Evolutionary conservation across 1,140 invertebrate genomes (phyloP).

Genomic region (Drosophila serrata): DNA sequence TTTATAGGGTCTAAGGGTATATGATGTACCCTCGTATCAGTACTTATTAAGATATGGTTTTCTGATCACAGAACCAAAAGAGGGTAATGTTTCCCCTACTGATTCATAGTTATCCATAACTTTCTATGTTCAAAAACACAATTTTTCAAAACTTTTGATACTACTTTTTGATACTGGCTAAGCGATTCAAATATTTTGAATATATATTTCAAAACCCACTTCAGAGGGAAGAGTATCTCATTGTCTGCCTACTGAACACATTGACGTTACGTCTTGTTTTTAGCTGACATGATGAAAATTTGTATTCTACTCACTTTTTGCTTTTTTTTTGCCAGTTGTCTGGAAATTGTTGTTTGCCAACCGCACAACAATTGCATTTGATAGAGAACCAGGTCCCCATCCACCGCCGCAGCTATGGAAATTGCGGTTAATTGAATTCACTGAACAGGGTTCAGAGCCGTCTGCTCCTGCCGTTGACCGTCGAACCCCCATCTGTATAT

Average conservation of each 20-base stretch:
- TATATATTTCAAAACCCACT: neutral
- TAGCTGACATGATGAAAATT: conserved; percentile 43
- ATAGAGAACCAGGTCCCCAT: conserved; percentile 38
- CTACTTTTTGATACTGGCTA: no score
- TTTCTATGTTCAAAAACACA: neutral
- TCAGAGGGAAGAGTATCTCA: neutral
- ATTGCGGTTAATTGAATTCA: conserved; percentile 82
- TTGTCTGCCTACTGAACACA: neutral
- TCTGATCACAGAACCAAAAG: neutral
- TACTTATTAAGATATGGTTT: neutral
- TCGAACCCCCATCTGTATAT: conserved; percentile 12
- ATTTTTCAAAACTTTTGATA: no score
- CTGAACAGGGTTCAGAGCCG: conserved; percentile 64
- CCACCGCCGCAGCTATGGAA: conserved; percentile 53
- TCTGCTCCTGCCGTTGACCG: conserved; percentile 35
- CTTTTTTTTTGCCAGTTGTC: conserved; percentile 43
- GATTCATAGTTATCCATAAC: neutral
- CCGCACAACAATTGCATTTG: conserved; percentile 72
- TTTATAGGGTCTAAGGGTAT: neutral
- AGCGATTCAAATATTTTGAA: no score
- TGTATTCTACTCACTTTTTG: conserved; percentile 40
- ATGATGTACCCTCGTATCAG: neutral
- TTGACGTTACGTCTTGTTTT: conserved; percentile 9
- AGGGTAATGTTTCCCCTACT: neutral
- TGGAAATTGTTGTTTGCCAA: conserved; percentile 56